Base-by-base conservation (phyloP, 2,888 invertebrate genomes). In the Lathronympha strigana region DNA sequence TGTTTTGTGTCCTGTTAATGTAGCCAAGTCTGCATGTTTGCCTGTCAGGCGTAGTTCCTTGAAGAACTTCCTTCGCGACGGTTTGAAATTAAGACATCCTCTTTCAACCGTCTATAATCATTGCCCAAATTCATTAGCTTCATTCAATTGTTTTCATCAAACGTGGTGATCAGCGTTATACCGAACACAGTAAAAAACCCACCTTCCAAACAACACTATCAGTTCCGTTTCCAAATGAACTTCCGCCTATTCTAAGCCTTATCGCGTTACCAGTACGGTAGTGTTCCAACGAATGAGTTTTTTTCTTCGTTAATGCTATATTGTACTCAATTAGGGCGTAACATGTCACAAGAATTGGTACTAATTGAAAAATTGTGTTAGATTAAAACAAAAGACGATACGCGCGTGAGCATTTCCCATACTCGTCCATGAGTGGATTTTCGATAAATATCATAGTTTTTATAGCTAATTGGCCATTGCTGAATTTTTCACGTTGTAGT, bases 361-460 rank as follows among this genome's bases (percentile, higher is more conserved):
- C 72, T 78, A 84, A 86, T 86, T 85, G 86, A 81, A 82, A 84
- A 82, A 86, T 85, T 84, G 81, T 76, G 76, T 80, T 81, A 80
- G 79, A 82, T 80, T 17, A 61, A 66, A 61, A 47, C 54, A 54
- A 57, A 66, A 53, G 23, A n/a, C 25, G 40, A 3, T 13, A 19
- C 9, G 9, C 1, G 25, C 21, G 13, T 36, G 28, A 19, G 55
- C 43, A 38, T 43, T 55, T 55, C 28, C 8, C 43, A 55, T 28
- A 8, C 6, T 4, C 38, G 11, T 21, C 21, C 13, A 45, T 21
- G 45, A 11, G 5, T 38, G 15, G 36, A 28, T 28, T 28, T 8
- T 28, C 28, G 8, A 8, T 28, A 8, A 28, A 8, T 28, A 28
- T 4, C 5, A 28, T 28, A 28, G 6, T 28, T 3, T 8, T 4